A percentile compares a stretch with the other conserved stretches of the same genome.
phyloP scores from a whole-genome alignment of 2,797 vertebrate species.

The Cottoperca gobio region DNA sequence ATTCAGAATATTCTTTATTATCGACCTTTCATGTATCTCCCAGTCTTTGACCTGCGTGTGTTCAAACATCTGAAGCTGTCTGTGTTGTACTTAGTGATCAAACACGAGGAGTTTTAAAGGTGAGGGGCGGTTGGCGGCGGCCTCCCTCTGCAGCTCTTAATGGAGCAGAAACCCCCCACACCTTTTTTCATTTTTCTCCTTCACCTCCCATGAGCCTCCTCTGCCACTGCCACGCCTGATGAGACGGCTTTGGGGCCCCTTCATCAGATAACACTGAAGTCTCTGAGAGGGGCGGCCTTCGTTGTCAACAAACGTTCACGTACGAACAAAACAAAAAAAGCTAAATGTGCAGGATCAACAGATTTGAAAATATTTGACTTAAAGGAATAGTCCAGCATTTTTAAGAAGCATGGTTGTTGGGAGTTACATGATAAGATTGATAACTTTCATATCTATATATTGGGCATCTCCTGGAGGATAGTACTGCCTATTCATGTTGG shows the following conservation, averaged over 20 bases:
- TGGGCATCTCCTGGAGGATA: too few relatives aligned
- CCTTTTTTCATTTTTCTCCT: constrained; percentile 23
- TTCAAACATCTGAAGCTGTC: constrained; percentile 47
- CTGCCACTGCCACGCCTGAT: constrained; percentile 8
- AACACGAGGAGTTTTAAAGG: constrained; percentile 48
- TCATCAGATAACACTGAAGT: constrained; percentile 70
- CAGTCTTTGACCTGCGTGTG: constrained; percentile 34
- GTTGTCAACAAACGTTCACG: constrained; percentile 21
- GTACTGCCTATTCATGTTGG: too few relatives aligned
- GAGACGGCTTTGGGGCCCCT: constrained; percentile 54
- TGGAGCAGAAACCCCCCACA: constrained; percentile 56
- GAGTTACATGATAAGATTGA: neutral
- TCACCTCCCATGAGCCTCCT: constrained; percentile 14
- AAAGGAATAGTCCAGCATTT: neutral
- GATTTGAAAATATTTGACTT: neutral
- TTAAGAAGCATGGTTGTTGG: neutral
- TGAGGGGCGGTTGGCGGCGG: constrained; percentile 13
- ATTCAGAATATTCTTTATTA: constrained; percentile 10
- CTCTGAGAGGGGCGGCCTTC: constrained; percentile 26
- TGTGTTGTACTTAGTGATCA: constrained; percentile 55
- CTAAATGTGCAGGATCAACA: neutral
- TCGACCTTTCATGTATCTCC: constrained; percentile 18
- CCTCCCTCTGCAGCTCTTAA: constrained; percentile 57
- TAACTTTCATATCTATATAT: neutral
- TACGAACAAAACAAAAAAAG: constrained; percentile 2